Evolutionary conservation across 53 echinoderm and acorn worm genomes (phyloP), one percentile per base, ranked within the genome.

Genomic region (Henricia sp.): DNA sequence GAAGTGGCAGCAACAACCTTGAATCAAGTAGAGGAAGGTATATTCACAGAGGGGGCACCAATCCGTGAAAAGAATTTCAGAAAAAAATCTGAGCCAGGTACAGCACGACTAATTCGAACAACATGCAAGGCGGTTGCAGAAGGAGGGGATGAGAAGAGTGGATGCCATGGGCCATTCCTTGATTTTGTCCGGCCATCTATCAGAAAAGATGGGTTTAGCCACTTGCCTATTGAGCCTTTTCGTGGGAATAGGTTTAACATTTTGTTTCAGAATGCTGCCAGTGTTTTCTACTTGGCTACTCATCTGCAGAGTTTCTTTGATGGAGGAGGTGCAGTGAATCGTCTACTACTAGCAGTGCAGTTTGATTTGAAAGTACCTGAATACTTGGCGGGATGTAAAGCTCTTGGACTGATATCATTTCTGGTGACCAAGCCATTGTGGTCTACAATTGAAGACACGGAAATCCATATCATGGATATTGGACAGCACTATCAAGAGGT

Each of bases 321-420:
- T n/a, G 37, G 58, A 50, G 83, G 52, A 26, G 64, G 51, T 24
- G 67, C 68, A 75, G 68, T 56, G 20, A 68, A 88, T 63, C 62
- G 59, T 57, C 36, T 83, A 32, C 67, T 89, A 30, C 74, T 75
- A 48, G 54, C 76, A 9, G 84, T 84, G 1, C 52, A 84, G 3
- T 57, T 55, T 68, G 80, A 78, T 42, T 11, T 85, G 13, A 23
- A 85, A 37, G 25, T 85, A 3, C 50, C 36, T 28, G 71, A 78
- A 52, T 85, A 85, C 80, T 25, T 85, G 24, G 90, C 90, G 8
- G 90, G 85, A 25, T 90, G 85, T 54, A 90, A 85, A 36, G 90
- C 86, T 28, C 56, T 85, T 26, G 90, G 90, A 19, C 48, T 86
- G 11, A 51, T 90, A 6, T 70, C 62, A 6, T 40, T 67, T 52